Evolutionary conservation across 1,140 invertebrate genomes (phyloP), one percentile per base, ranked within the genome.

Genomic region (Drosophila melanica): DNA sequence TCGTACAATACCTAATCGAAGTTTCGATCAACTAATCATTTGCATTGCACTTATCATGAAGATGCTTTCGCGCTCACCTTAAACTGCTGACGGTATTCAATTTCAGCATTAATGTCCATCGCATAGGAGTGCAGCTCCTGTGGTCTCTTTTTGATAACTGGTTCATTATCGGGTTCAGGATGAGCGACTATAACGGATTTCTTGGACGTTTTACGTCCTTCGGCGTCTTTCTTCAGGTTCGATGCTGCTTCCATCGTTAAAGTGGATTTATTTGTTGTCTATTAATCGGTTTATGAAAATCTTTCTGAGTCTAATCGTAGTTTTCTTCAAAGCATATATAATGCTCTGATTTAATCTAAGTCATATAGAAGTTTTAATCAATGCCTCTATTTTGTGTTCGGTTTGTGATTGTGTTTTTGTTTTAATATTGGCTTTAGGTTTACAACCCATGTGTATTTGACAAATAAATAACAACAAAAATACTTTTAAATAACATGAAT

Each of bases 161-260:
- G 12, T 0, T 27, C 2, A 0, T 39, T 48, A 0, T 45, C 51
- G 0, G 1, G 23, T 0, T n/a, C 14, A 0, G 45, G 14, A 0
- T 45, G 41, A 1, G 23, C 20, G 9, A 89, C 67, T 2, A 55
- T 50, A 2, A 87, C 84, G 7, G 79, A 76, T 33, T 87, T 78
- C 33, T 86, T 85, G 3, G 12, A 7, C 2, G 18, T 2, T 9
- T 63, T 64, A 1, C 33, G 53, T 0, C 50, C 20, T 1, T 68
- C 45, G 5, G 1, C 1, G 0, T 69, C 58, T 2, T 37, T 66
- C 10, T 16, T 48, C 3, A 45, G 3, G 14, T 6, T 59, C n/a
- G 45, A 47, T 1, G 7, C 4, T 4, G 6, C 6, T 0, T 59
- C 53, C 64, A 55, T 68, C 14, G 8, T 57, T 35, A 3, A 8